These are phyloP conservation scores for Porphyrio hochstetteri DNA, from an alignment of 2,113 vertebrate species.

Conservation along the genomic window DNA sequence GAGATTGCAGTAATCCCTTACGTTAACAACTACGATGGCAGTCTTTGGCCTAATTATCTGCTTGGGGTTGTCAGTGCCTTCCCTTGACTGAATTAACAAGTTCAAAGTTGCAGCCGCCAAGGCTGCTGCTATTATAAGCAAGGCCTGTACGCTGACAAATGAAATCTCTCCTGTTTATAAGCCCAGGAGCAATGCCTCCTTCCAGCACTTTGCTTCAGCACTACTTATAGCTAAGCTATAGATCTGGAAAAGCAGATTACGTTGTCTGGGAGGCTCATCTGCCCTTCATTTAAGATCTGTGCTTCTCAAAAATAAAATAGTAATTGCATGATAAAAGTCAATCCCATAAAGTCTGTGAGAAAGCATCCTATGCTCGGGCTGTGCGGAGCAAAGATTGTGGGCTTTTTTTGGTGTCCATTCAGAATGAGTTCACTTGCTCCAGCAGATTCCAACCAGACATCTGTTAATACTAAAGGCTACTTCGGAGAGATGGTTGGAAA, in stretches of 20 bases:
- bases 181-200: neutral
- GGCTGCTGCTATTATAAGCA: neutral
- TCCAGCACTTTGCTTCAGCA: neutral
- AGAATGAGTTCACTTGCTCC: neutral
- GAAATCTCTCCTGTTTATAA: constrained; percentile 8
- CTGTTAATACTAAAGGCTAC: constrained; percentile 14
- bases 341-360: neutral
- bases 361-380: neutral
- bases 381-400: neutral
- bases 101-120: neutral
- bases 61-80: constrained; percentile 9
- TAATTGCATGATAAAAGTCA: neutral
- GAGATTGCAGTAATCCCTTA: neutral
- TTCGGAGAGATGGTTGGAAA: neutral
- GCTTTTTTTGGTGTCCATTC: neutral
- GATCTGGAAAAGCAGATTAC: constrained; percentile 3
- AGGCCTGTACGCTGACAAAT: neutral
- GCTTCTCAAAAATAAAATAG: neutral
- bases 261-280: neutral
- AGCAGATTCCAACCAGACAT: neutral
- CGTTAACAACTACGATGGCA: neutral
- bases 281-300: neutral
- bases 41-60: neutral
- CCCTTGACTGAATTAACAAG: neutral
- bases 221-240: neutral